Evolutionary conservation across 2,113 vertebrate genomes (phyloP).

Genomic region (Oryzias melastigma): DNA sequence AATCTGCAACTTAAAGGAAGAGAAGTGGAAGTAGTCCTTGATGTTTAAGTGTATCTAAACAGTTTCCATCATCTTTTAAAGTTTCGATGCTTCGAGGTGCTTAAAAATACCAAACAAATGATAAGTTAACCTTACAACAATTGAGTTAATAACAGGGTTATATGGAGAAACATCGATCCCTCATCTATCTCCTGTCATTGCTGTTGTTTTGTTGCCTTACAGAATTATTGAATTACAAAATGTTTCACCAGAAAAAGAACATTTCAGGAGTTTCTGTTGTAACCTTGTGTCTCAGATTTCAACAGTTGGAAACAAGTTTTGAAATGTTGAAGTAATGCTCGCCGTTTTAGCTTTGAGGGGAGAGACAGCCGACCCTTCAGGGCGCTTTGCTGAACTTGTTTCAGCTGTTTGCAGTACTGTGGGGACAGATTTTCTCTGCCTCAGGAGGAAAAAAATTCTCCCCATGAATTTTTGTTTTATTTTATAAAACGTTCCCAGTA

Average conservation of each 20-base stretch:
- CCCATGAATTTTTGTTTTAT: no score
- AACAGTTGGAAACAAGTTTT: neutral
- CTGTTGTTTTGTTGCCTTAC: no score
- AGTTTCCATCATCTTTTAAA: no score
- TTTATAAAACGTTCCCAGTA: no score
- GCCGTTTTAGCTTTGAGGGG: neutral
- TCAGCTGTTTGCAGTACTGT: slow-evolving; percentile 26
- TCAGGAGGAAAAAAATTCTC: neutral
- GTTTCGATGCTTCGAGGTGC: no score
- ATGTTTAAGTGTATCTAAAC: neutral
- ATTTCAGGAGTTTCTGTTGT: slow-evolving; percentile 1
- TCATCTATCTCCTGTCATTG: no score
- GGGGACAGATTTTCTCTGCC: slow-evolving; percentile 25
- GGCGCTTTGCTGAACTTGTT: slow-evolving; percentile 19
- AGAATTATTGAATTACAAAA: no score
- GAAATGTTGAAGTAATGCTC: neutral
- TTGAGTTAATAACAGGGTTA: no score
- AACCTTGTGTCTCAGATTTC: neutral
- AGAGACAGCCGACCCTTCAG: slow-evolving; percentile 16
- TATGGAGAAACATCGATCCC: no score
- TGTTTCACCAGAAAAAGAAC: neutral
- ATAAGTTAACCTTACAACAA: no score
- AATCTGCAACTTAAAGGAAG: neutral
- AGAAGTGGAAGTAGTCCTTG: neutral
- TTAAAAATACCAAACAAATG: no score